These are phyloP conservation scores for Apotomis turbidana DNA, from an alignment of 2,888 invertebrate genomes.

Conservation along the genomic window DNA sequence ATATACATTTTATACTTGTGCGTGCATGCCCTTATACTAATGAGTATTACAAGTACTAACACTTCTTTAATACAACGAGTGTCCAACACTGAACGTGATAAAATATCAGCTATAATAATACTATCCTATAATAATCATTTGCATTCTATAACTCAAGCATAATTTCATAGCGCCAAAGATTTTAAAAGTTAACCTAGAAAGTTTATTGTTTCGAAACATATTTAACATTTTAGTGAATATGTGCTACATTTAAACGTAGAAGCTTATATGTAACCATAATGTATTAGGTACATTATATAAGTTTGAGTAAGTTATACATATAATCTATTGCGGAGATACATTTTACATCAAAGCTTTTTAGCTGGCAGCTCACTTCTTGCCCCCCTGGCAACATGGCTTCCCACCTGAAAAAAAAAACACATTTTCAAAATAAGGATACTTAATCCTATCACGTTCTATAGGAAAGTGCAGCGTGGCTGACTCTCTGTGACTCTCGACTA, in stretches of 20 bases:
- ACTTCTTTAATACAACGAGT: conserved; percentile 51
- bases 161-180: conserved; percentile 27
- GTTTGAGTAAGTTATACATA: conserved; percentile 16
- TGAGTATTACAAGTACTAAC: conserved; percentile 80
- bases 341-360: not conserved
- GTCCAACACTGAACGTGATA: conserved; percentile 74
- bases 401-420: conserved; percentile 61
- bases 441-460: too few species aligned
- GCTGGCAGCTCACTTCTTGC: conserved; percentile 58
- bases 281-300: conserved; percentile 11
- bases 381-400: conserved; percentile 76
- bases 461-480: too few species aligned
- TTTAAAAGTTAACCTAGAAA: not conserved
- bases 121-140: conserved; percentile 36
- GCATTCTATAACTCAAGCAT: conserved; percentile 45
- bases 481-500: too few species aligned
- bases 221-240: not conserved
- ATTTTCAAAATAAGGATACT: too few species aligned
- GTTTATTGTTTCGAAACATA: not conserved
- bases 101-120: conserved; percentile 49
- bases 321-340: not conserved
- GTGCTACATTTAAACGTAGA: conserved; percentile 48
- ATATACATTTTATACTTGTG: conserved; percentile 58
- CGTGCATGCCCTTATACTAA: conserved; percentile 67
- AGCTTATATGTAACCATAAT: too few species aligned